Conservation (phyloP, 1,140 invertebrate genomes). For the Pseudomyrmex sp. region DNA sequence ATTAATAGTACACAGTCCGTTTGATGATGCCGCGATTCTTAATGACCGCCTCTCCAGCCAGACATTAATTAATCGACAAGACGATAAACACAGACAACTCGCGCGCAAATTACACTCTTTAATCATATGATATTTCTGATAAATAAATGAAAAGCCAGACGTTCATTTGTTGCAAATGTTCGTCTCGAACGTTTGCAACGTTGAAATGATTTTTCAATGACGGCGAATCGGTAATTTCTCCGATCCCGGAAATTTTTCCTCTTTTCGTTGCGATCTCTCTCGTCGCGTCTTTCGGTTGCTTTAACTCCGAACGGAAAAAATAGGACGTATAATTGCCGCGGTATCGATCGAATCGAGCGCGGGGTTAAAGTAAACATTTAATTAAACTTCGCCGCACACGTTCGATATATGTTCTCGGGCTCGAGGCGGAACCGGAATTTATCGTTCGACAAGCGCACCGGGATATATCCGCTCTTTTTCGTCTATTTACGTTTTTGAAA, state of each 20-base stretch:
- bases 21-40: slow-evolving; percentile 5
- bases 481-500: slow-evolving; percentile 64
- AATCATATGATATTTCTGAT: not conserved
- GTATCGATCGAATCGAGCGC: slow-evolving; percentile 64
- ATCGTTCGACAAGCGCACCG: slow-evolving; percentile 41
- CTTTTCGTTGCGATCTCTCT: slow-evolving; percentile 2
- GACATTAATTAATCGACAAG: slow-evolving; percentile 27
- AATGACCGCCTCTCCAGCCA: slow-evolving; percentile 4
- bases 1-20: slow-evolving; percentile 39
- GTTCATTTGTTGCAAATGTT: not conserved
- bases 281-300: slow-evolving; percentile 31
- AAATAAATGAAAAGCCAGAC: not conserved
- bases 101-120: not conserved
- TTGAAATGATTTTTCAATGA: slow-evolving; percentile 25
- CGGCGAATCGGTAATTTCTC: not conserved
- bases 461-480: slow-evolving; percentile 47
- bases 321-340: slow-evolving; percentile 51
- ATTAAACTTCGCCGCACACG: slow-evolving; percentile 76
- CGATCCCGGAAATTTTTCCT: slow-evolving; percentile 32
- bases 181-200: not conserved
- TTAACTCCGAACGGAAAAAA: slow-evolving; percentile 45
- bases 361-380: slow-evolving; percentile 75
- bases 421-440: slow-evolving; percentile 54
- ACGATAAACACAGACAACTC: not conserved
- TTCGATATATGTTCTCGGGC: slow-evolving; percentile 64